Evolutionary conservation across 2,888 invertebrate species (phyloP).

Genomic region (Stegana nigrithorax): DNA sequence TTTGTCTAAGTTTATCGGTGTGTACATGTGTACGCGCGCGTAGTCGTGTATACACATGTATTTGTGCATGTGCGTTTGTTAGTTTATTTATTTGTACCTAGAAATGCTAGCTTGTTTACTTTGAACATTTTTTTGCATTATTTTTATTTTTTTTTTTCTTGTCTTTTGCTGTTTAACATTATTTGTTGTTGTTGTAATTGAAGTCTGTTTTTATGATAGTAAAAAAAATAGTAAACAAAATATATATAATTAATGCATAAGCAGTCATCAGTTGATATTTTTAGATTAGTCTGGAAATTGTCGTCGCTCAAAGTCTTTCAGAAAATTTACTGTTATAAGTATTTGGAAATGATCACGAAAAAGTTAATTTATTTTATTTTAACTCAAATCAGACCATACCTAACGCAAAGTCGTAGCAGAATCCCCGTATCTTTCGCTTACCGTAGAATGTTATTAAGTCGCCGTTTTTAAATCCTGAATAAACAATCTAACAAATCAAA

Average conservation of each 20-base stretch:
- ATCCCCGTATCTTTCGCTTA: too few relatives aligned
- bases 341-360: too few relatives aligned
- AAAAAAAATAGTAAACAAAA: conserved; percentile 49
- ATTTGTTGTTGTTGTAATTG: conserved; percentile 25
- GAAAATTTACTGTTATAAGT: too few relatives aligned
- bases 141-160: conserved; percentile 18
- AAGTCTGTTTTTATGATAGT: conserved; percentile 41
- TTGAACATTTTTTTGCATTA: conserved; percentile 42
- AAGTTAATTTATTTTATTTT: too few relatives aligned
- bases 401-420: too few relatives aligned
- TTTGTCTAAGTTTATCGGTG: not conserved
- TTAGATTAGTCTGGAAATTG: too few relatives aligned
- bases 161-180: conserved; percentile 31
- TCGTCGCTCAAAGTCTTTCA: too few relatives aligned
- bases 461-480: too few relatives aligned
- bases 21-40: not conserved
- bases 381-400: too few relatives aligned
- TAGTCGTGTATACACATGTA: not conserved
- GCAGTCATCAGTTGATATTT: too few relatives aligned
- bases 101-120: conserved; percentile 53
- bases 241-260: not conserved
- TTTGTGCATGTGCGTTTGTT: conserved; percentile 27
- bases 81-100: conserved; percentile 55
- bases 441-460: too few relatives aligned
- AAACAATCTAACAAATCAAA: too few relatives aligned